phyloP scores from a whole-genome alignment of 2,113 vertebrate species.

The Phylloscopus whistleri region DNA sequence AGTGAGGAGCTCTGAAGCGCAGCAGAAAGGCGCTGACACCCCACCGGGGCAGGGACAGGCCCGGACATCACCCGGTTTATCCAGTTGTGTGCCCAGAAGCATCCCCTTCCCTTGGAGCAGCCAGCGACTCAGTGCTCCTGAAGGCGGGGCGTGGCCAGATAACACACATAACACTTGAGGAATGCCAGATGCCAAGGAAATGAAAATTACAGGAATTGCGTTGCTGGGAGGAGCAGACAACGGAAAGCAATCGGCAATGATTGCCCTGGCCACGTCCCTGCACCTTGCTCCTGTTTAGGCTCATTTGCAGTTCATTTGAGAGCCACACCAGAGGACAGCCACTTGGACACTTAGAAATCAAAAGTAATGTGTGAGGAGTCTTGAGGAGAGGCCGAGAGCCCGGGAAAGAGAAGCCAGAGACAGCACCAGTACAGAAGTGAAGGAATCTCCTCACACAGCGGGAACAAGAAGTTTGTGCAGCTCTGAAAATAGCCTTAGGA shows the following conservation, averaged over 20 bases:
- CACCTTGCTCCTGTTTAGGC: background rate
- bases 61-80: background rate
- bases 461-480: background rate
- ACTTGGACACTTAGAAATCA: background rate
- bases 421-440: background rate
- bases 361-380: background rate
- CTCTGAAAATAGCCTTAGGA: background rate
- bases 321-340: background rate
- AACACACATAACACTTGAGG: background rate
- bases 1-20: background rate
- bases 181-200: background rate
- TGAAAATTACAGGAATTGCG: background rate
- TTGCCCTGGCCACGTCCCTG: background rate
- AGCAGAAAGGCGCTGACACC: background rate
- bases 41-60: background rate
- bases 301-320: background rate
- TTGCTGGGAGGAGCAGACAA: background rate
- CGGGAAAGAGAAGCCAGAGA: background rate
- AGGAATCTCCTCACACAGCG: background rate
- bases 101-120: background rate
- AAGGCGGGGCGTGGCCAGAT: background rate
- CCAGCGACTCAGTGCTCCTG: background rate
- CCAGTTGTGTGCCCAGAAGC: background rate
- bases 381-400: background rate
- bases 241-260: background rate